A percentile compares a stretch with the other conserved stretches of the same genome.
phyloP scores from a whole-genome alignment of 2,888 invertebrate genomes.

The Chrysina gloriosa region DNA sequence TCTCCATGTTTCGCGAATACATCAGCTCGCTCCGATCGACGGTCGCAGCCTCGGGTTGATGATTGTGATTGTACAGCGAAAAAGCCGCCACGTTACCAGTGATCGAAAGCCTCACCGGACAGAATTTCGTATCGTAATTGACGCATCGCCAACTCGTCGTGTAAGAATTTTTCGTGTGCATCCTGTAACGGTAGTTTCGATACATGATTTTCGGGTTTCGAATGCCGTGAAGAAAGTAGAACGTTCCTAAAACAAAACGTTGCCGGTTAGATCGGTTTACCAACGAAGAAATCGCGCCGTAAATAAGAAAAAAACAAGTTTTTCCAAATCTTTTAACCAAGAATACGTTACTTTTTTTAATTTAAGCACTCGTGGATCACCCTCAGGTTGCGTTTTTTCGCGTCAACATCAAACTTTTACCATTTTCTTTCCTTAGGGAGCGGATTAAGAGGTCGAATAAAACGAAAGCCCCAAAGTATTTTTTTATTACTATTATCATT shows the following conservation, averaged over 20 bases:
- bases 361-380: too few relatives aligned
- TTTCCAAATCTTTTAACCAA: too few relatives aligned
- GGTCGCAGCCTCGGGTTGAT: neutral
- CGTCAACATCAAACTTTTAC: too few relatives aligned
- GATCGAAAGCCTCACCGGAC: conserved; percentile 47
- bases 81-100: conserved; percentile 40
- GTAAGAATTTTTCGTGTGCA: conserved; percentile 41
- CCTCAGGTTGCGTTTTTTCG: too few relatives aligned
- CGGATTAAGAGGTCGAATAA: too few relatives aligned
- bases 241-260: conserved; percentile 4
- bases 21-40: neutral
- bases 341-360: too few relatives aligned
- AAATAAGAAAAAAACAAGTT: too few relatives aligned
- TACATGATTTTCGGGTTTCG: conserved; percentile 49
- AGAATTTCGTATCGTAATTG: conserved; percentile 50
- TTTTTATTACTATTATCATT: too few relatives aligned
- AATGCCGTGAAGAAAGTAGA: conserved; percentile 33
- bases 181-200: conserved; percentile 44
- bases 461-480: too few relatives aligned
- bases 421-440: too few relatives aligned
- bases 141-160: conserved; percentile 56
- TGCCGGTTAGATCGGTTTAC: too few relatives aligned
- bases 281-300: too few relatives aligned
- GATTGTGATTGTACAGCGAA: conserved; percentile 19
- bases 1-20: neutral